Percentiles rank a stretch among this genome's conserved stretches.
These are phyloP conservation scores for Drosophila albomicans DNA, from an alignment of 1,140 invertebrate genomes.

Conservation along the genomic window DNA sequence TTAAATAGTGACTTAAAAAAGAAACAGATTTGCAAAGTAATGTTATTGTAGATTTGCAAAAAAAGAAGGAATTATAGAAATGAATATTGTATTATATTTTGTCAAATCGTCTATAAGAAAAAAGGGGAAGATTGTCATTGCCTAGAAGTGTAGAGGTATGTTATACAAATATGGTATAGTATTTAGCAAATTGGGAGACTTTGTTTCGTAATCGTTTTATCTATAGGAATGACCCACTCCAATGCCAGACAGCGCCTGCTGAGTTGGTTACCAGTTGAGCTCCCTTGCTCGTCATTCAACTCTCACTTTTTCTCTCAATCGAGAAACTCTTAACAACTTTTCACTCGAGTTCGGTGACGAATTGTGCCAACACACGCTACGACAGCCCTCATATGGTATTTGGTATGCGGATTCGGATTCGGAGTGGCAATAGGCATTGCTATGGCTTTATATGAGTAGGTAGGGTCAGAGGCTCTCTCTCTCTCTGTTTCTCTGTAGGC, in stretches of 20 bases:
- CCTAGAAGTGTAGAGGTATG: too few relatives aligned
- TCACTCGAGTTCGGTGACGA: conserved; percentile 49
- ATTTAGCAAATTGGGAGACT: not conserved
- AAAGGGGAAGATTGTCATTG: too few relatives aligned
- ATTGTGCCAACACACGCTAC: conserved; percentile 58
- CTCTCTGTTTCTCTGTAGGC: conserved; percentile 17
- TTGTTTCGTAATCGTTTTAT: not conserved
- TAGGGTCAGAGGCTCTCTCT: conserved; percentile 19
- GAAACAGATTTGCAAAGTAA: too few relatives aligned
- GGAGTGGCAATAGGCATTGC: conserved; percentile 33
- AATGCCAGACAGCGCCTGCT: conserved; percentile 3
- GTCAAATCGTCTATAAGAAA: too few relatives aligned
- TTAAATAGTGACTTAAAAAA: too few relatives aligned
- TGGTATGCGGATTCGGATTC: conserved; percentile 15
- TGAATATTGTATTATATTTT: too few relatives aligned
- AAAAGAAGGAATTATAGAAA: too few relatives aligned
- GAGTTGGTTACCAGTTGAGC: not conserved
- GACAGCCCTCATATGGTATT: conserved; percentile 41
- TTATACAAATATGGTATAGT: too few relatives aligned
- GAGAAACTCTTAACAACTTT: conserved; percentile 41
- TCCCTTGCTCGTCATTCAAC: not conserved
- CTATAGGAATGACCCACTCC: not conserved
- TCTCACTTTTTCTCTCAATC: conserved; percentile 29
- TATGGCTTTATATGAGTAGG: conserved; percentile 31
- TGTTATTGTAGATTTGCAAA: too few relatives aligned